A percentile compares a stretch with the other conserved stretches of the same genome.
phyloP scores from a whole-genome alignment of 2,113 vertebrate genomes.

The Sapayoa aenigma region DNA sequence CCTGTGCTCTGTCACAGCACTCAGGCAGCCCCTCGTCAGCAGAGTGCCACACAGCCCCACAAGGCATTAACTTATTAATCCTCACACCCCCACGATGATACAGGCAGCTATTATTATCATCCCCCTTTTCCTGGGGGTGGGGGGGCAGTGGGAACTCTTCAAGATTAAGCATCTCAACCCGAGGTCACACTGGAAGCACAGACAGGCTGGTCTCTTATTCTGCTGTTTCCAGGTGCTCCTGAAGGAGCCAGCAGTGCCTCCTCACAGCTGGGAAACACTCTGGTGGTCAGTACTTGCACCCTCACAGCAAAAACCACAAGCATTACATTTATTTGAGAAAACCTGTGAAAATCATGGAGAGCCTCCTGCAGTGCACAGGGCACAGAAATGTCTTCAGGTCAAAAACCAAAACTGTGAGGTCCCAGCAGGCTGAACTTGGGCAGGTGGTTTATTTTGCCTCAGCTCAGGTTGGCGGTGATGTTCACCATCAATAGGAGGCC shows the following conservation, averaged over 20 bases:
- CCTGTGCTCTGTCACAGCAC: not conserved
- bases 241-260: not conserved
- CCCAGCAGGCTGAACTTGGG: not conserved
- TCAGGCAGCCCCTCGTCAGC: conserved; percentile 36
- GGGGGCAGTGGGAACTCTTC: not conserved
- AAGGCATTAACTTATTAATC: not conserved
- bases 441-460: rapidly evolving
- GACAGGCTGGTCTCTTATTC: not conserved
- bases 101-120: conserved; percentile 5
- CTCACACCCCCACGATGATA: not conserved
- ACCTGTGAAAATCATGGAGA: rapidly evolving
- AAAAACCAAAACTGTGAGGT: not conserved
- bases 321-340: not conserved
- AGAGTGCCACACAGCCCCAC: not conserved
- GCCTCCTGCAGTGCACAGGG: rapidly evolving
- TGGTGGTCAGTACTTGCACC: not conserved
- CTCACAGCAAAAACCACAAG: not conserved
- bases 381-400: not conserved
- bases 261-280: not conserved
- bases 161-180: not conserved
- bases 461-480: rapidly evolving
- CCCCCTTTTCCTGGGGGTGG: rapidly evolving
- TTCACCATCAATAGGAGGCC: not conserved
- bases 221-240: not conserved
- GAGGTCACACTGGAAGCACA: not conserved